Percentiles rank a stretch among this genome's conserved stretches.
Conservation (phyloP, 2,888 invertebrate species). For the Synergus japonicus region DNA sequence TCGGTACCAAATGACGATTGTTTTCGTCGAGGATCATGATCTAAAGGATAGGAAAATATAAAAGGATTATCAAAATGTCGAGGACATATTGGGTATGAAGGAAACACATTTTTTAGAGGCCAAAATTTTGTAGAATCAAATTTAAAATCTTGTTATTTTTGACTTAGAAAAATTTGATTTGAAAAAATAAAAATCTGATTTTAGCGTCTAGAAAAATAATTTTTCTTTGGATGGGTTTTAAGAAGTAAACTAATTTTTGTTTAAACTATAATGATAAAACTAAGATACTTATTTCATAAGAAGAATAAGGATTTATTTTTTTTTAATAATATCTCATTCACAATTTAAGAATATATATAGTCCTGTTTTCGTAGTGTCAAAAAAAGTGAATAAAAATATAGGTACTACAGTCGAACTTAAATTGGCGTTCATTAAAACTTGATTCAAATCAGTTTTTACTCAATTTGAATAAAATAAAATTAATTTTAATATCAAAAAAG, state of each 20-base stretch:
- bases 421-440: no score
- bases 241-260: neutral
- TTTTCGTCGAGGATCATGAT: neutral
- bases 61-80: neutral
- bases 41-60: constrained; percentile 7
- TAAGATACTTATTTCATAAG: neutral
- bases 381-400: no score
- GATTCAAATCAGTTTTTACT: no score
- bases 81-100: neutral
- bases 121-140: no score
- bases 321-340: no score
- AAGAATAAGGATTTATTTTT: neutral
- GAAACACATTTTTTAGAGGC: neutral
- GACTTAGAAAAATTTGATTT: neutral
- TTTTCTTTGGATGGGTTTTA: neutral
- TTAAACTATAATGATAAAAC: neutral
- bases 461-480: no score
- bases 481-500: no score
- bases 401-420: no score
- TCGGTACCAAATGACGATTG: no score
- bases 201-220: neutral
- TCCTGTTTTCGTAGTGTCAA: no score
- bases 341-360: no score
- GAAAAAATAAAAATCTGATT: neutral
- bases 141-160: no score